Evolutionary conservation across 1,140 invertebrate species (phyloP).

Genomic region (Calycopis cecrops): DNA sequence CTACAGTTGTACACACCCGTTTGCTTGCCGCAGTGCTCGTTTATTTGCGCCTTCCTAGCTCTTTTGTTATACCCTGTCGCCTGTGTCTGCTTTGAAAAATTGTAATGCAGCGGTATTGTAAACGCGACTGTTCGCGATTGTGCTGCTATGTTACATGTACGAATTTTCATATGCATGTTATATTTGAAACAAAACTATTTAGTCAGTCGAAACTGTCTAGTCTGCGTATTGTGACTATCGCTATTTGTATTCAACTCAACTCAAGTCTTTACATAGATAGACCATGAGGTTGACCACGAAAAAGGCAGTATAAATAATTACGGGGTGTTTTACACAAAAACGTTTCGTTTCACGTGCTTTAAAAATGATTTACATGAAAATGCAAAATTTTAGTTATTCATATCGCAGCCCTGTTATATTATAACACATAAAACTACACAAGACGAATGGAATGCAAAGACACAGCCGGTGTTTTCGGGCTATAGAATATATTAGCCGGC

Average conservation of each 20-base stretch:
- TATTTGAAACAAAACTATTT: background rate
- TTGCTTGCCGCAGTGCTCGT: constrained; percentile 59
- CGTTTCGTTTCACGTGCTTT: background rate
- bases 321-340: background rate
- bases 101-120: constrained; percentile 64
- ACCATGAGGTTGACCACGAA: background rate
- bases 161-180: background rate
- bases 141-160: constrained; percentile 6
- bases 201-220: background rate
- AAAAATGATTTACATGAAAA: background rate
- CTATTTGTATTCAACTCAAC: too few species aligned
- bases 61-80: constrained; percentile 69
- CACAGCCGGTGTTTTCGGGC: constrained; percentile 50
- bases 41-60: constrained; percentile 69
- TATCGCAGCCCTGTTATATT: constrained; percentile 13
- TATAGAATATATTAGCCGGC: constrained; percentile 65
- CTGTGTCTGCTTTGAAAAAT: constrained; percentile 70
- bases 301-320: background rate
- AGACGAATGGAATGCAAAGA: constrained; percentile 43
- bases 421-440: constrained; percentile 29
- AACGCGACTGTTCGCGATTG: constrained; percentile 50
- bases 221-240: background rate
- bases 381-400: constrained; percentile 4
- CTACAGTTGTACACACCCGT: constrained; percentile 24
- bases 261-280: too few species aligned